Conservation (phyloP, 2,113 vertebrate genomes). For the Dasypus novemcinctus region DNA sequence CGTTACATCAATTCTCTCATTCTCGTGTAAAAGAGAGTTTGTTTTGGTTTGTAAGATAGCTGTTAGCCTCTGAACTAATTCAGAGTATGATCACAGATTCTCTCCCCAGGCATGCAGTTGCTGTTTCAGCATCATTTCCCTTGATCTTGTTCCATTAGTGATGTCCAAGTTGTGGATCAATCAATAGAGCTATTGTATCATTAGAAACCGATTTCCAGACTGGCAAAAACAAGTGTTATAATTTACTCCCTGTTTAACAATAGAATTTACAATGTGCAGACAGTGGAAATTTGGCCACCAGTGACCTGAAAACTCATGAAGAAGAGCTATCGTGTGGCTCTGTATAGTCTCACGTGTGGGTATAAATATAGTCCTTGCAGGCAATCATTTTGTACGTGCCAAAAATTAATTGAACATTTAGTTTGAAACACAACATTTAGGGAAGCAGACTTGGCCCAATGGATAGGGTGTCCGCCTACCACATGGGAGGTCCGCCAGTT, state of each 20-base stretch:
- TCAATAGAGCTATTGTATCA: not conserved
- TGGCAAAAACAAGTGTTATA: conserved; percentile 24
- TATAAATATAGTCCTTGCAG: not conserved
- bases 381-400: conserved; percentile 20
- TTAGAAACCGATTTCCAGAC: conserved; percentile 31
- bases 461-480: no score
- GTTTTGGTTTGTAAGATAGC: not conserved
- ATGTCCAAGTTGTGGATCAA: not conserved
- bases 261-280: not conserved
- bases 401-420: conserved; percentile 44
- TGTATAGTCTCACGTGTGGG: not conserved
- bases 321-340: not conserved
- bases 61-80: not conserved
- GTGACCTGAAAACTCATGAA: not conserved
- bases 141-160: not conserved
- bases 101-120: not conserved
- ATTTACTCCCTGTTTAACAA: not conserved
- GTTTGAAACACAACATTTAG: conserved; percentile 22
- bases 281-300: not conserved
- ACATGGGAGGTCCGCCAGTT: no score
- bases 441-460: no score
- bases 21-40: conserved; percentile 1
- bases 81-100: not conserved
- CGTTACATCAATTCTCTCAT: not conserved
- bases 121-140: not conserved